These are phyloP conservation scores for Apoda limacodes DNA, from an alignment of 2,888 invertebrate genomes.

Conservation along the genomic window DNA sequence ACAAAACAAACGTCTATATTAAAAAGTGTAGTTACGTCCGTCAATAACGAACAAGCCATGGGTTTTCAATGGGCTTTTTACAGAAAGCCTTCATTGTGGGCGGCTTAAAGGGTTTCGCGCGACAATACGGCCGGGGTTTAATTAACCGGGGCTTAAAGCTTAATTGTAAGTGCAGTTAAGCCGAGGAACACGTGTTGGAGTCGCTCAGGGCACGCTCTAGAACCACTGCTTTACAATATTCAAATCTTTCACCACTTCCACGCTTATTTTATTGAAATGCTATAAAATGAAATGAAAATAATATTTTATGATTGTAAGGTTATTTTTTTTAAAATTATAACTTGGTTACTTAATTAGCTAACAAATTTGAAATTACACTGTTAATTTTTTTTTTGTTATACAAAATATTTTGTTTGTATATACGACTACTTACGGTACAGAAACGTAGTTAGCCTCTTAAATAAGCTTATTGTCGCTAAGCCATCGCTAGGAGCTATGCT, in stretches of 20 bases:
- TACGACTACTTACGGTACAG: too few relatives aligned
- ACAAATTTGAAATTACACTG: too few relatives aligned
- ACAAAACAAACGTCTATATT: conserved; percentile 30
- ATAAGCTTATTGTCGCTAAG: too few relatives aligned
- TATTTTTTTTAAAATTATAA: too few relatives aligned
- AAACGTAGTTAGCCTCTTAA: too few relatives aligned
- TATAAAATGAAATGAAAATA: too few relatives aligned
- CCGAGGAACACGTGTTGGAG: conserved; percentile 59
- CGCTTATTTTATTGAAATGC: neutral
- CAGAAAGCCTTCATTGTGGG: conserved; percentile 49
- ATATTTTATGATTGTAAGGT: too few relatives aligned
- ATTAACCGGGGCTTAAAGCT: conserved; percentile 66
- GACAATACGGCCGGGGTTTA: conserved; percentile 61
- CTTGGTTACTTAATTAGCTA: too few relatives aligned
- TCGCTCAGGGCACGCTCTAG: conserved; percentile 38
- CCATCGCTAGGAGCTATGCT: too few relatives aligned
- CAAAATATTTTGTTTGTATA: too few relatives aligned
- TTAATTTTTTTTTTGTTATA: too few relatives aligned
- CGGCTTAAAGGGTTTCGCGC: conserved; percentile 53
- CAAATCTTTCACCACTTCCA: conserved; percentile 36
- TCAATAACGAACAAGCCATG: conserved; percentile 29
- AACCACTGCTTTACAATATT: conserved; percentile 56
- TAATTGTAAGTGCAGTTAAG: conserved; percentile 66
- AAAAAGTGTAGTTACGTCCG: conserved; percentile 30
- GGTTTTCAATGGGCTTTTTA: conserved; percentile 50